Conservation (phyloP, 2,797 vertebrate genomes). For the Xyrichtys novacula region DNA sequence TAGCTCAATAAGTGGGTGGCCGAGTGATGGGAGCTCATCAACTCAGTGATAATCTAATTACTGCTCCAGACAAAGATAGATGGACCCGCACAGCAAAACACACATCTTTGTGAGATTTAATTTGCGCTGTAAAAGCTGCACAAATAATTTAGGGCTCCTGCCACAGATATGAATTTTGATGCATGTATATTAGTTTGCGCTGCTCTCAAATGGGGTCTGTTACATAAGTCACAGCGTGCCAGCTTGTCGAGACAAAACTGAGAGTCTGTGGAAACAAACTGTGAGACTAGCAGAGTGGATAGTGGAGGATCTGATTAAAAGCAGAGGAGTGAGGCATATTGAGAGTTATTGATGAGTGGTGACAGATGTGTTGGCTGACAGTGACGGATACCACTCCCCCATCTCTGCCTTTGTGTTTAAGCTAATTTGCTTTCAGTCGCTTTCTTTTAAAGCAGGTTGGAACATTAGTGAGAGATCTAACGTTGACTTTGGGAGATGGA, state of each 20-base stretch:
- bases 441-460: conserved; percentile 22
- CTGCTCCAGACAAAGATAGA: conserved; percentile 79
- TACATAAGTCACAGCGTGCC: conserved; percentile 73
- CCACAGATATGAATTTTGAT: conserved; percentile 73
- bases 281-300: conserved; percentile 70
- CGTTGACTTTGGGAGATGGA: background rate
- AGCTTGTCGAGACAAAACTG: conserved; percentile 58
- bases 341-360: conserved; percentile 71
- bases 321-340: conserved; percentile 61
- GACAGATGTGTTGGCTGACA: conserved; percentile 68
- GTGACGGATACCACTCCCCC: conserved; percentile 43
- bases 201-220: conserved; percentile 67
- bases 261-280: conserved; percentile 63
- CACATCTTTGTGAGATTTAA: conserved; percentile 77
- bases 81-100: conserved; percentile 63
- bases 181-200: conserved; percentile 70
- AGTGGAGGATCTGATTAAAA: conserved; percentile 76
- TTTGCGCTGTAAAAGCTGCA: conserved; percentile 75
- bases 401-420: conserved; percentile 41
- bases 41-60: conserved; percentile 78
- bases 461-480: conserved; percentile 20
- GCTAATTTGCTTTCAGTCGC: conserved; percentile 25
- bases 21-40: conserved; percentile 74
- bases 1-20: conserved; percentile 52
- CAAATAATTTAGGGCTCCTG: conserved; percentile 78